Base-by-base conservation (phyloP, 2,113 vertebrate genomes). In the Aramus guarauna region DNA sequence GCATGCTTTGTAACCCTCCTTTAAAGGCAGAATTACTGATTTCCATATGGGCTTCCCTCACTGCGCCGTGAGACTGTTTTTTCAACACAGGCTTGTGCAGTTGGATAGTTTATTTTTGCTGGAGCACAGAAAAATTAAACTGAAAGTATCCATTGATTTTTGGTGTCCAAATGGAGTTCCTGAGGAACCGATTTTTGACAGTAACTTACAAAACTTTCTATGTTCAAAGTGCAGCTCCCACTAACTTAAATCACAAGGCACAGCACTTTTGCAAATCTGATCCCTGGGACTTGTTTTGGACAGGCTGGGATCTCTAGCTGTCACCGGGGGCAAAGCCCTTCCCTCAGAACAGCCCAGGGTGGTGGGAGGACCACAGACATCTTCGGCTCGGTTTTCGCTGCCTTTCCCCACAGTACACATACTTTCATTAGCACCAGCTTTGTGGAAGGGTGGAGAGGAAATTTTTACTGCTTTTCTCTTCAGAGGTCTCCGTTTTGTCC, bases 31-130 rank as follows among this genome's bases (percentile, higher is more conserved):
- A 76, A 71, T 85, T 92, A 50, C 75, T 88, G 27, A 81, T 84
- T 96, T 92, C 96, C 92, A 93, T 96, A 88, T 92, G 92, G 90
- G 47, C 50, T 96, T 85, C 88, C 75, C 59, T 93, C n/a, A 1
- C 32, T 83, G 55, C 24, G 73, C 71, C 72, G 16, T 41, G 50
- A 63, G 55, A 17, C 59, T 85, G 19, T 64, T 85, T 85, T 84
- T 81, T 74, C 68, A 55, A 50, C 55, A 45, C 41, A 72, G 60
- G 8, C 90, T 73, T 66, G 45, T 74, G 45, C 29, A 88, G 26
- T 53, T 45, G 66, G n/a, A 39, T 3, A 4, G 48, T 80, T 96
- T 92, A 53, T 60, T 94, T 94, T 92, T 88, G 45, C 47, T 80
- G 77, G 88, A 86, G 50, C 15, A 43, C 9, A 80, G 37, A 90